A percentile compares a stretch with the other conserved stretches of the same genome.
Conservation (phyloP, 2,888 invertebrate genomes). For the Trachelus iudaicus region DNA sequence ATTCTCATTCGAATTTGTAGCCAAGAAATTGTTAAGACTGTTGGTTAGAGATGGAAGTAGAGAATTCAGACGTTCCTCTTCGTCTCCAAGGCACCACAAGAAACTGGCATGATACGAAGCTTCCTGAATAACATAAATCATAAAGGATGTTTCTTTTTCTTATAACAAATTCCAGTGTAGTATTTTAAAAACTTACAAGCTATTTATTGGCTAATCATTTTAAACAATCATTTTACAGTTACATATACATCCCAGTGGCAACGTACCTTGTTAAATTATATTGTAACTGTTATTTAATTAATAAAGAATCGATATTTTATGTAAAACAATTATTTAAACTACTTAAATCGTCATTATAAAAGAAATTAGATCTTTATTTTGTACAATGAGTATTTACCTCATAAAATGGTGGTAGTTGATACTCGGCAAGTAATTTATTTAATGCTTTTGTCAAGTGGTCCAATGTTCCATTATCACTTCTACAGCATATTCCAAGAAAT, state of each 20-base stretch:
- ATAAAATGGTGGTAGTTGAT: slow-evolving; percentile 81
- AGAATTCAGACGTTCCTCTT: slow-evolving; percentile 67
- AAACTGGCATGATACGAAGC: slow-evolving; percentile 88
- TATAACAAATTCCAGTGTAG: neutral
- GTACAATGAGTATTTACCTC: slow-evolving; percentile 67
- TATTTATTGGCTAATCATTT: too few species aligned
- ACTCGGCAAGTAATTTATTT: slow-evolving; percentile 78
- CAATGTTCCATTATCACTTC: slow-evolving; percentile 70
- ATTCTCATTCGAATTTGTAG: slow-evolving; percentile 61
- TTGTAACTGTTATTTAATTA: neutral
- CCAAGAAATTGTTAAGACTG: slow-evolving; percentile 59
- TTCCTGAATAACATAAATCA: slow-evolving; percentile 68
- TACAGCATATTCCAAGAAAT: slow-evolving; percentile 80
- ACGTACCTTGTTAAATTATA: neutral
- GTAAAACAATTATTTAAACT: neutral
- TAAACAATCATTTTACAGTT: neutral
- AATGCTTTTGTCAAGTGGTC: slow-evolving; percentile 71
- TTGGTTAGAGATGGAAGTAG: slow-evolving; percentile 69
- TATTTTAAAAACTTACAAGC: neutral
- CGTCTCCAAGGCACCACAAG: slow-evolving; percentile 81
- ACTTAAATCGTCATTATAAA: neutral
- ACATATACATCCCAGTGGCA: neutral
- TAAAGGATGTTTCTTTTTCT: neutral
- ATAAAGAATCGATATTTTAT: neutral
- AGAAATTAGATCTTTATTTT: neutral